phyloP scores from a whole-genome alignment of 2,113 vertebrate genomes.

The Plectropomus leopardus region DNA sequence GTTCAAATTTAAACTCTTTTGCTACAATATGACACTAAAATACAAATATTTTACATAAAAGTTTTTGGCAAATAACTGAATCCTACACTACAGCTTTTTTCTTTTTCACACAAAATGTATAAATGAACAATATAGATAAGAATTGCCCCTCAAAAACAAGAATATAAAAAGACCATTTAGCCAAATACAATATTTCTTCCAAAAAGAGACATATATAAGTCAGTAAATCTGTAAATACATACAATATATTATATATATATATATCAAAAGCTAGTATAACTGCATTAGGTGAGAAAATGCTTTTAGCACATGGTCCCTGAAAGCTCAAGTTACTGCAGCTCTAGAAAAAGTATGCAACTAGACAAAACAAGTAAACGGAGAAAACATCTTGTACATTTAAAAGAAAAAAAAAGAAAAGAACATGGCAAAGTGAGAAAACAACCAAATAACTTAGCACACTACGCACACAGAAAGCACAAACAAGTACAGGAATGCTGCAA shows the following conservation, averaged over 20 bases:
- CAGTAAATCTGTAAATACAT: constrained; percentile 33
- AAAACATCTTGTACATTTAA: not conserved
- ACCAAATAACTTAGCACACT: not conserved
- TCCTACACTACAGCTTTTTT: not conserved
- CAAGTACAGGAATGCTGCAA: not conserved
- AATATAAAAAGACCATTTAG: constrained; percentile 17
- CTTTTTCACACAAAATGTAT: constrained; percentile 19
- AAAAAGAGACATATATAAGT: constrained; percentile 14
- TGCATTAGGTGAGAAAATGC: not conserved
- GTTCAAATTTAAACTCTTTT: constrained; percentile 9
- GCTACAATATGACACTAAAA: constrained; percentile 22
- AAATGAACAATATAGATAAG: constrained; percentile 22
- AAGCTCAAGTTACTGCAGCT: not conserved
- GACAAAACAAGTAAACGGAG: not conserved
- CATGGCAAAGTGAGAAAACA: not conserved
- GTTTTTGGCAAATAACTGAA: constrained; percentile 25
- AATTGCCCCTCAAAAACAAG: not conserved
- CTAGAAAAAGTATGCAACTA: not conserved
- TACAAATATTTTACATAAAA: constrained; percentile 24
- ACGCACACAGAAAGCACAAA: no score
- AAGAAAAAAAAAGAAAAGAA: not conserved
- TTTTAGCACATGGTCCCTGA: not conserved
- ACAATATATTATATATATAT: constrained; percentile 44
- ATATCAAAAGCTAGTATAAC: constrained; percentile 16
- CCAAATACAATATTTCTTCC: not conserved